A percentile compares a stretch with the other conserved stretches of the same genome.
Evolutionary conservation across 2,113 vertebrate species (phyloP).

Genomic region (Gyps fulvus): DNA sequence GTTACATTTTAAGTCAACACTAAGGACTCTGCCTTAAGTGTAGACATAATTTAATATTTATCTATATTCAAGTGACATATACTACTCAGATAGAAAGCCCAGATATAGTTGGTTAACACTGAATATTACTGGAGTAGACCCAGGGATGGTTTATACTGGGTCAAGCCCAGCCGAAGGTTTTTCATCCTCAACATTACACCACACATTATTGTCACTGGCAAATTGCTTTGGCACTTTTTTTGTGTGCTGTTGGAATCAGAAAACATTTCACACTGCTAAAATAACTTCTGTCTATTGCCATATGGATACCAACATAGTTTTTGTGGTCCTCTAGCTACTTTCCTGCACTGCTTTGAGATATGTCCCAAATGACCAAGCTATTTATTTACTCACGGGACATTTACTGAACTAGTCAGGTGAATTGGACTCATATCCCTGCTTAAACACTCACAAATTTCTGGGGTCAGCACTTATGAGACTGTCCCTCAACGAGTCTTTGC

Average conservation of each 20-base stretch:
- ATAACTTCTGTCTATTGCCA: conserved; percentile 1
- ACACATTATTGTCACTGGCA: conserved; percentile 25
- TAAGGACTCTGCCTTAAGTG: not conserved
- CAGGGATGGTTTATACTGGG: conserved; percentile 4
- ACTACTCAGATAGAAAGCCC: not conserved
- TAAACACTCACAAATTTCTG: not conserved
- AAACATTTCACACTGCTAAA: conserved; percentile 28
- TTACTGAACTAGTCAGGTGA: not conserved
- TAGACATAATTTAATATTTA: not conserved
- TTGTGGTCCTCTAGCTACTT: not conserved
- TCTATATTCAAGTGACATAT: not conserved
- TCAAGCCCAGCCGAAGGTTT: not conserved
- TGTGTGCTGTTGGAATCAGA: not conserved
- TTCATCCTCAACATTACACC: conserved; percentile 12
- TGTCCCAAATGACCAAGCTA: not conserved
- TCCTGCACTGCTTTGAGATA: not conserved
- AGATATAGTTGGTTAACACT: not conserved
- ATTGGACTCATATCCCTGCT: not conserved
- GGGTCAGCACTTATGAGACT: not conserved
- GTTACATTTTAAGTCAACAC: not conserved
- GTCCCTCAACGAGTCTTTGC: not conserved
- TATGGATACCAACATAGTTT: not conserved
- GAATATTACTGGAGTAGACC: not conserved
- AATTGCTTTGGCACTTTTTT: conserved; percentile 8
- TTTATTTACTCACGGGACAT: not conserved